Percentiles rank a stretch among this genome's conserved stretches.
Evolutionary conservation across 2,888 invertebrate genomes (phyloP).

Genomic region (Muscina levida): DNA sequence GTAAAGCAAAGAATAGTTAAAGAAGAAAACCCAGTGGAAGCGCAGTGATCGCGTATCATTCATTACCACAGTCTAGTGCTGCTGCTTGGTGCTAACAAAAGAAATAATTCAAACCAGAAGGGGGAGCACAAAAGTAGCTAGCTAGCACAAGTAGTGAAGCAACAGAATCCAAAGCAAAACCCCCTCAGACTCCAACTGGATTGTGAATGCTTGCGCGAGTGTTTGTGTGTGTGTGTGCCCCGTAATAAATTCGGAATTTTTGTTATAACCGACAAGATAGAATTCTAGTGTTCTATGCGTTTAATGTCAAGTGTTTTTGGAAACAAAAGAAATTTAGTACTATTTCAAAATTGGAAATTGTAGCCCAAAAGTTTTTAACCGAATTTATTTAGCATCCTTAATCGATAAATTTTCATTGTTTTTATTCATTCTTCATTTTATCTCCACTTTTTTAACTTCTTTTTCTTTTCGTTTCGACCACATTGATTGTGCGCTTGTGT

Average conservation of each 20-base stretch:
- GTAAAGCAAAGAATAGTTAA: neutral
- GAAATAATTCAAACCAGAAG: conserved; percentile 16
- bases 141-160: conserved; percentile 35
- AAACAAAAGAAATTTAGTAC: conserved; percentile 6
- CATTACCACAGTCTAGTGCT: conserved; percentile 31
- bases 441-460: conserved; percentile 49
- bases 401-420: conserved; percentile 6
- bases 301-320: conserved; percentile 14
- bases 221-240: conserved; percentile 27
- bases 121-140: too few species aligned
- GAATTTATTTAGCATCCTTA: too few species aligned
- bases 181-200: conserved; percentile 58
- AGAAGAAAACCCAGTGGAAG: neutral
- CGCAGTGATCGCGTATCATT: conserved; percentile 61
- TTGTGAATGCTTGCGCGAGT: conserved; percentile 7
- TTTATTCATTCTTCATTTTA: conserved; percentile 34
- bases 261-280: neutral
- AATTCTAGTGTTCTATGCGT: conserved; percentile 41
- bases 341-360: too few species aligned
- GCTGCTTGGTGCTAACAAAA: too few species aligned
- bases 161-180: conserved; percentile 13
- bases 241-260: conserved; percentile 6
- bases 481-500: conserved; percentile 21
- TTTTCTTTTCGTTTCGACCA: conserved; percentile 38
- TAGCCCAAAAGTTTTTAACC: neutral